Conservation (phyloP, 2,888 invertebrate genomes). For the Gastrophysa polygoni region DNA sequence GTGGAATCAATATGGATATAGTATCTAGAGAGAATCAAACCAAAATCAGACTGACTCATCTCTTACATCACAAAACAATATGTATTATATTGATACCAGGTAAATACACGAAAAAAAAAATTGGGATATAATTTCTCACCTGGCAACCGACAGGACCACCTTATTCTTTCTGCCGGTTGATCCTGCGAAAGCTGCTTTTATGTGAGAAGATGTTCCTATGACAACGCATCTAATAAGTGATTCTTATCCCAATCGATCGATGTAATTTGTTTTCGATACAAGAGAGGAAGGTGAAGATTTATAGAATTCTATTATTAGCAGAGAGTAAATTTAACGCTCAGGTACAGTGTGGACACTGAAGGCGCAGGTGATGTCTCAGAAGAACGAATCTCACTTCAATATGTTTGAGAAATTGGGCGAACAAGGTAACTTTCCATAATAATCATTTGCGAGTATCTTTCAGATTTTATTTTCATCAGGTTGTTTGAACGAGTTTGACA, state of each 20-base stretch:
- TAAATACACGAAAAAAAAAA: no score
- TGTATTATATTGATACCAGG: no score
- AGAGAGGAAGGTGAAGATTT: conserved; percentile 21
- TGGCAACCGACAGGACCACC: conserved; percentile 13
- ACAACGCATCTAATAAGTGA: conserved; percentile 33
- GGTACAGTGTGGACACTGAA: background rate
- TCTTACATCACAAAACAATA: no score
- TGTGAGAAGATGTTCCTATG: conserved; percentile 32
- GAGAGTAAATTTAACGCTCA: background rate
- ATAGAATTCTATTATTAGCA: conserved; percentile 9
- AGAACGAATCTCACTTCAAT: no score
- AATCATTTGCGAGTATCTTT: no score
- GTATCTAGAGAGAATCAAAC: no score
- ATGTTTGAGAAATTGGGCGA: no score
- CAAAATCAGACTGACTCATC: no score
- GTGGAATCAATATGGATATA: no score
- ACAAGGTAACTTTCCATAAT: no score
- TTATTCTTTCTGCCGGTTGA: conserved; percentile 61
- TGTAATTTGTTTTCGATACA: conserved; percentile 32
- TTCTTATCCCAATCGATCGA: conserved; percentile 31
- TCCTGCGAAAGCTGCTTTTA: conserved; percentile 65
- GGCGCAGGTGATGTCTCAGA: background rate
- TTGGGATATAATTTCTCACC: background rate
- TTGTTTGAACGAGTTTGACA: no score
- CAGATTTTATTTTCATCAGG: no score